phyloP scores from a whole-genome alignment of 2,113 vertebrate genomes.

The Oryzias javanicus region DNA sequence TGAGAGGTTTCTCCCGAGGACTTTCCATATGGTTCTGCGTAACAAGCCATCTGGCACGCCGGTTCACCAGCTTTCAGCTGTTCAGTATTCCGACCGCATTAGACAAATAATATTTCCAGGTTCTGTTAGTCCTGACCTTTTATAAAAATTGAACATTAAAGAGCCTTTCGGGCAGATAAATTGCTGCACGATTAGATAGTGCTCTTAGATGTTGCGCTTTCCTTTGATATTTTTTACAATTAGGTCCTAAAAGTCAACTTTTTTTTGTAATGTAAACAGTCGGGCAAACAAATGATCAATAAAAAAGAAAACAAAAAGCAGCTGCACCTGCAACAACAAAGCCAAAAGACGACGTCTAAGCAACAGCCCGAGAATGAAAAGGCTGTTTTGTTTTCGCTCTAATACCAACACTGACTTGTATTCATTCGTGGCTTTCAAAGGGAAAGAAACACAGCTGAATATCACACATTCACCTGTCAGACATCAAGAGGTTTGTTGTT shows the following conservation, averaged over 20 bases:
- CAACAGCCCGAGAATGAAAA: conserved; percentile 5
- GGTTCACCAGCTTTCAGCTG: conserved; percentile 1
- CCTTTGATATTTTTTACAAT: too few species aligned
- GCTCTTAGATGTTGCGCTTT: too few species aligned
- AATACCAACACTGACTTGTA: not conserved
- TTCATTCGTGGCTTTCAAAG: conserved; percentile 12
- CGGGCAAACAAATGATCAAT: not conserved
- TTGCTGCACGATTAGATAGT: not conserved
- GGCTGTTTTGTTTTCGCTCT: not conserved
- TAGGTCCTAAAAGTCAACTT: too few species aligned
- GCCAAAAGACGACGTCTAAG: not conserved
- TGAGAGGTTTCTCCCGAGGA: not conserved
- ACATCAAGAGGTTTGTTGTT: not conserved
- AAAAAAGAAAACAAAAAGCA: not conserved
- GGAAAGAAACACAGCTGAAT: not conserved
- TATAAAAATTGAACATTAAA: not conserved
- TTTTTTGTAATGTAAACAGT: too few species aligned
- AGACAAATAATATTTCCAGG: not conserved
- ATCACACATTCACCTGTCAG: conserved; percentile 9
- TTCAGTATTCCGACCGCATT: not conserved
- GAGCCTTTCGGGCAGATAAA: not conserved
- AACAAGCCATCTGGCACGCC: not conserved
- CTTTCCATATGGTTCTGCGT: not conserved
- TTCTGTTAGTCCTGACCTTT: not conserved
- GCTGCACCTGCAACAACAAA: conserved; percentile 11